Evolutionary conservation across 2,888 invertebrate genomes (phyloP), one percentile per base, ranked within the genome.

Genomic region (Drosophila eohydei): DNA sequence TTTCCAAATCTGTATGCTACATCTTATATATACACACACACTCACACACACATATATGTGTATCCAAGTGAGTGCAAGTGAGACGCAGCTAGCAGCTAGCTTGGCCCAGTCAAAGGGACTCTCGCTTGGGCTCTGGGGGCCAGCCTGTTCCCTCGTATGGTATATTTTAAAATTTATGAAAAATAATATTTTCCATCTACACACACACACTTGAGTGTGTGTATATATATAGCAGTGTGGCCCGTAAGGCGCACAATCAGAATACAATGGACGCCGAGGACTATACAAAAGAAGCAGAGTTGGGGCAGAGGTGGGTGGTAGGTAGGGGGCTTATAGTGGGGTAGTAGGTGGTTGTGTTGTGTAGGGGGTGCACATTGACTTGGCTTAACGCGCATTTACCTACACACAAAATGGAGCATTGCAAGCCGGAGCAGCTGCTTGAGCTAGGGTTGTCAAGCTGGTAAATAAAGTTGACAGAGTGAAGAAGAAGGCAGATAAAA

Each of bases 81-180:
- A 78, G 65, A 78, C 54, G 74, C 52, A 51, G 21, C 58, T n/a
- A 43, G n/a, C 16, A 34, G 32, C 43, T 36, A 46, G 54, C 58
- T 56, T 55, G 70, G 66, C 48, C 44, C 63, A 64, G 64, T 50
- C 16, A 40, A 40, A n/a, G 40, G 54, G 28, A 11, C 54, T 28
- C 40, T 63, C 38, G n/a, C 44, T n/a, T 48, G 57, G 63, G 36
- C 34, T 34, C 26, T 32, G 30, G 55, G 41, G 26, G 43, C 38
- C 32, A 34, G 59, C 40, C 57, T 46, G 55, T 63, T 62, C 40
- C 71, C 64, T 59, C 61, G 34, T 66, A 63, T 64, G 79, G 79
- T 89, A 90, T 89, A 84, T 90, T 90, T 91, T 91, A 89, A 91
- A 91, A 91, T 91, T 91, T 91, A 91, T 91, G 91, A 91, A 91